These are phyloP conservation scores for Notocelia uddmanniana DNA, from an alignment of 2,888 invertebrate genomes.

Conservation along the genomic window DNA sequence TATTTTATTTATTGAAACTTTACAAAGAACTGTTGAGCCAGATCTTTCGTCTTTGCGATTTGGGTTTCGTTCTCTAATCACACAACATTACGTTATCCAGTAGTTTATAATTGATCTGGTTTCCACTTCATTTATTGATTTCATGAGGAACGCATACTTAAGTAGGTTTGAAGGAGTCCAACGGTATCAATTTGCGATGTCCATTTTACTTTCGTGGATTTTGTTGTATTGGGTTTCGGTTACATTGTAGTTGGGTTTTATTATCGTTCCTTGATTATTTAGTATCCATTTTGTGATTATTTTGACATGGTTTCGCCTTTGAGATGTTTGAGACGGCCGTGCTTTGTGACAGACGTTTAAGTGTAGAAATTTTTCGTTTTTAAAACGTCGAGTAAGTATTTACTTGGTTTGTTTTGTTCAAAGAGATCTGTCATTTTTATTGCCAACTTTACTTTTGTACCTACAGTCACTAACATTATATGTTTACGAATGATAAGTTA, in stretches of 20 bases:
- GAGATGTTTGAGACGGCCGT: constrained; percentile 32
- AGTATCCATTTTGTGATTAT: constrained; percentile 51
- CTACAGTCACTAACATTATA: no score
- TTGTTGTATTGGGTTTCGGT: constrained; percentile 42
- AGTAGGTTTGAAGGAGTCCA: constrained; percentile 54
- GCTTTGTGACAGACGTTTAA: constrained; percentile 37
- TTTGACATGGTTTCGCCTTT: constrained; percentile 38
- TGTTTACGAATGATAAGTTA: no score
- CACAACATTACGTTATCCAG: neutral
- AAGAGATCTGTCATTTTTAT: neutral
- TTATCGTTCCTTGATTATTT: constrained; percentile 45
- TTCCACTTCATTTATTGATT: neutral
- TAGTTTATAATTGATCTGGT: neutral
- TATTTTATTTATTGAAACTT: neutral
- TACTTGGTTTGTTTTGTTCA: neutral
- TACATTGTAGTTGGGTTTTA: constrained; percentile 21
- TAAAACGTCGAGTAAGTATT: neutral
- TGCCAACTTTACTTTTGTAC: neutral
- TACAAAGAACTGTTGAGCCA: neutral
- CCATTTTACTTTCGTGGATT: constrained; percentile 51
- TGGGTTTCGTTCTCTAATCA: neutral
- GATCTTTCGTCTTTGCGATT: neutral
- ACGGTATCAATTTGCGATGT: constrained; percentile 47
- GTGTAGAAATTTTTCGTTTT: constrained; percentile 27
- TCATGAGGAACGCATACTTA: neutral